phyloP scores from a whole-genome alignment of 2,888 invertebrate genomes.

The Nemapogon koenigi region DNA sequence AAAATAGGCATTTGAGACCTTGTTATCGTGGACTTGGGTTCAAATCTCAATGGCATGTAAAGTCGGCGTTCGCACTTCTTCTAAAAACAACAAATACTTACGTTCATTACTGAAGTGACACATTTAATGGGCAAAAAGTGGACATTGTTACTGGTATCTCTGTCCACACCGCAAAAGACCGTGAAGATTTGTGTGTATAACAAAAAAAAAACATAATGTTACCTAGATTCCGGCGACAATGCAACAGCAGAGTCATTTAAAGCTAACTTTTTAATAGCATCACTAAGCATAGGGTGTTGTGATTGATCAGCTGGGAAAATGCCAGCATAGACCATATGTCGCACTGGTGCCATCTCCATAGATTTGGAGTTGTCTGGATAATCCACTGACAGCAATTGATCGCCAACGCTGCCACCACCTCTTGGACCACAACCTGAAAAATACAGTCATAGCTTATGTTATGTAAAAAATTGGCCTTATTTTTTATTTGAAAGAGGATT shows the following conservation, averaged over 20 bases:
- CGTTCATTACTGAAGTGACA: too few relatives aligned
- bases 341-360: slow-evolving; percentile 30
- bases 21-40: too few relatives aligned
- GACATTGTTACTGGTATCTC: too few relatives aligned
- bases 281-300: slow-evolving; percentile 74
- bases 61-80: too few relatives aligned
- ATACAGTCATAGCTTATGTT: background rate
- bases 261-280: slow-evolving; percentile 89
- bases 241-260: slow-evolving; percentile 94
- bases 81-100: too few relatives aligned
- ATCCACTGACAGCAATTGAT: slow-evolving; percentile 39
- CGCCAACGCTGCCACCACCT: slow-evolving; percentile 52
- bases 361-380: slow-evolving; percentile 24
- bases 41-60: too few relatives aligned
- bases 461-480: too few relatives aligned
- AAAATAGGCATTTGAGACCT: too few relatives aligned
- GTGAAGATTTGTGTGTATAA: too few relatives aligned
- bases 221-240: slow-evolving; percentile 84
- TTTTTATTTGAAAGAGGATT: too few relatives aligned
- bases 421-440: slow-evolving; percentile 48
- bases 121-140: too few relatives aligned
- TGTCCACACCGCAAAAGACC: too few relatives aligned
- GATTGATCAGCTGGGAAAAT: slow-evolving; percentile 92
- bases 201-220: slow-evolving; percentile 15
- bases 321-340: slow-evolving; percentile 59